Conservation (phyloP, 37 sponge, comb jelly and placozoan species). For the Eunapius fragilis region DNA sequence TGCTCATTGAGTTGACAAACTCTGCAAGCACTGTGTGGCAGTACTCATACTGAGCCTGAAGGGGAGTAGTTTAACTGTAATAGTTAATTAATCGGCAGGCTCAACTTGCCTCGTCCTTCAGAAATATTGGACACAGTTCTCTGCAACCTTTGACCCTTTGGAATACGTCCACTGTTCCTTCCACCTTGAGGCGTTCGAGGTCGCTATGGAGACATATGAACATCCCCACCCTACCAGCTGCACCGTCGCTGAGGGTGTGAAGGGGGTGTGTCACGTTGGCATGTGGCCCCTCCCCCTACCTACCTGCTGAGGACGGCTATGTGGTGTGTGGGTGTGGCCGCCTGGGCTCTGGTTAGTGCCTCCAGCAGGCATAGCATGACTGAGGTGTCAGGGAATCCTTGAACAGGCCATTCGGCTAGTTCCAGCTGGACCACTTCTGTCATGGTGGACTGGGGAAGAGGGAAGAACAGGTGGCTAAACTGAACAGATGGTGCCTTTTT, state of each 20-base stretch:
- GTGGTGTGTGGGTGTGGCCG: neutral
- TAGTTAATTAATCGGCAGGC: neutral
- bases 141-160: neutral
- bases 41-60: conserved; percentile 26
- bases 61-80: neutral
- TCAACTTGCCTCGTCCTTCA: neutral
- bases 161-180: neutral
- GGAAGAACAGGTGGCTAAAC: too few species aligned
- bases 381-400: neutral
- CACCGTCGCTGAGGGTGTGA: neutral
- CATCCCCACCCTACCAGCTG: neutral
- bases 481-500: too few species aligned
- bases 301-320: neutral
- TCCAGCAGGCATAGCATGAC: neutral
- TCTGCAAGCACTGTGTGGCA: conserved; percentile 5
- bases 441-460: neutral
- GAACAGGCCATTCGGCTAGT: neutral
- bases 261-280: neutral
- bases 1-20: neutral
- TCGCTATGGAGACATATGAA: neutral
- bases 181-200: neutral
- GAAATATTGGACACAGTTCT: neutral
- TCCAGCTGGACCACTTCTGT: neutral
- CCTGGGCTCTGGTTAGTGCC: neutral
- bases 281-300: neutral